Conservation (phyloP, 2,113 vertebrate species). For the Semnornis frantzii region DNA sequence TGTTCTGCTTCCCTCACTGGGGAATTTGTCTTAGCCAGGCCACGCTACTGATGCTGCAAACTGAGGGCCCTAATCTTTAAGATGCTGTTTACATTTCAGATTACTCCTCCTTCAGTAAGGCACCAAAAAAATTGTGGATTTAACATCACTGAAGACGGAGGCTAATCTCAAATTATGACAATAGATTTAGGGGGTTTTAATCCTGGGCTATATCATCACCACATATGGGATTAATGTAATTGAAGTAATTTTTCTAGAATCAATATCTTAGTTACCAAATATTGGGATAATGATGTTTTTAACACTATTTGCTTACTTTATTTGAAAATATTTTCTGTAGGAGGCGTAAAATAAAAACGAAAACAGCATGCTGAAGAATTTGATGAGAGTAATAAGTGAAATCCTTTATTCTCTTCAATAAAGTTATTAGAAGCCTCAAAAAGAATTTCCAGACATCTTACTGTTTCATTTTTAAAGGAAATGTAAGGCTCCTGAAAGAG, state of each 20-base stretch:
- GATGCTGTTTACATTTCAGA: constrained; percentile 13
- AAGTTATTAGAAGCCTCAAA: background rate
- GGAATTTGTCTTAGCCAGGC: background rate
- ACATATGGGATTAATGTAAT: background rate
- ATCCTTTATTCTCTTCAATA: background rate
- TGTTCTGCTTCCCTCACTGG: constrained; percentile 50
- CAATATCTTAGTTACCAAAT: background rate
- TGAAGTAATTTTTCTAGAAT: background rate
- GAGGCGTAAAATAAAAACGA: background rate
- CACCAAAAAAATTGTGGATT: background rate
- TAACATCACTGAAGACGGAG: background rate
- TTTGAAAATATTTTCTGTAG: background rate
- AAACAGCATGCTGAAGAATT: background rate
- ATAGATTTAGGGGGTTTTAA: background rate
- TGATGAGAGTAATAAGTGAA: background rate
- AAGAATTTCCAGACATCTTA: background rate
- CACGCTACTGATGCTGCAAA: background rate
- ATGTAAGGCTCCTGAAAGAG: background rate
- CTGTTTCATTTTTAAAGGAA: background rate
- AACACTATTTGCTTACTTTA: background rate
- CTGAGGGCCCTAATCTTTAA: background rate
- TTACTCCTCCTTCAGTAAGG: background rate
- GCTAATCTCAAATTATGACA: background rate
- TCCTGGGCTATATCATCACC: background rate
- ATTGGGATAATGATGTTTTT: background rate